A percentile compares a stretch with the other conserved stretches of the same genome.
Evolutionary conservation across 2,113 vertebrate species (phyloP).

Genomic region (Arvicanthis niloticus): DNA sequence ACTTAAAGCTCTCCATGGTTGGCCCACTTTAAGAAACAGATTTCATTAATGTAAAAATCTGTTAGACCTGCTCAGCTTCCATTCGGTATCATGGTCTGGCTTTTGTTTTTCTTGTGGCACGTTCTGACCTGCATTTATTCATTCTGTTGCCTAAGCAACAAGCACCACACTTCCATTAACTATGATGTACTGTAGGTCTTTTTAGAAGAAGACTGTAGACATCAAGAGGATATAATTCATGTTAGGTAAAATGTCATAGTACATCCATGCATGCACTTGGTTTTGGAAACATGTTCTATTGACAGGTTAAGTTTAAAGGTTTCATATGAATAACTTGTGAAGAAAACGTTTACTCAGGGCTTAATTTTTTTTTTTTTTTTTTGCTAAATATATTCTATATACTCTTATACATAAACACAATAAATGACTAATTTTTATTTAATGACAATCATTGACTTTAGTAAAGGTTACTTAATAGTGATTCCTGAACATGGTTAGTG

Average conservation of each 20-base stretch:
- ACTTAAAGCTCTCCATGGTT: slow-evolving; percentile 51
- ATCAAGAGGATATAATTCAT: slow-evolving; percentile 84
- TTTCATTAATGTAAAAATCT: slow-evolving; percentile 77
- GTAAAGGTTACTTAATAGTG: slow-evolving; percentile 59
- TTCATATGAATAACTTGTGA: slow-evolving; percentile 68
- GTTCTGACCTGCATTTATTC: slow-evolving; percentile 93
- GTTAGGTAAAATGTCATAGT: slow-evolving; percentile 71
- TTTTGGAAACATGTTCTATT: slow-evolving; percentile 63
- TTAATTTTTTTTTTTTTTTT: slow-evolving; percentile 58
- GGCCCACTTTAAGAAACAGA: slow-evolving; percentile 61
- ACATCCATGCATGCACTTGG: slow-evolving; percentile 55
- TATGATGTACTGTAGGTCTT: slow-evolving; percentile 86
- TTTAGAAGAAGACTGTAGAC: slow-evolving; percentile 82
- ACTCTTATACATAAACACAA: background rate
- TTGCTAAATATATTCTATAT: slow-evolving; percentile 39
- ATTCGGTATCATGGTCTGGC: slow-evolving; percentile 75
- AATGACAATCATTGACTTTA: slow-evolving; percentile 58
- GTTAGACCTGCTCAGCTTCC: slow-evolving; percentile 74
- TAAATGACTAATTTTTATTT: slow-evolving; percentile 36
- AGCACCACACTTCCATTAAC: slow-evolving; percentile 87
- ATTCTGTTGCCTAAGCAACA: slow-evolving; percentile 95
- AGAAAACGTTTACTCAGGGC: slow-evolving; percentile 67
- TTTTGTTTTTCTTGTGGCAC: slow-evolving; percentile 87
- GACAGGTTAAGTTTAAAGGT: slow-evolving; percentile 51
- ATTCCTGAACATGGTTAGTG: slow-evolving; percentile 58